Evolutionary conservation across 1,140 invertebrate genomes (phyloP), one percentile per base, ranked within the genome.

Genomic region (Venustaconcha ellipsiformis): DNA sequence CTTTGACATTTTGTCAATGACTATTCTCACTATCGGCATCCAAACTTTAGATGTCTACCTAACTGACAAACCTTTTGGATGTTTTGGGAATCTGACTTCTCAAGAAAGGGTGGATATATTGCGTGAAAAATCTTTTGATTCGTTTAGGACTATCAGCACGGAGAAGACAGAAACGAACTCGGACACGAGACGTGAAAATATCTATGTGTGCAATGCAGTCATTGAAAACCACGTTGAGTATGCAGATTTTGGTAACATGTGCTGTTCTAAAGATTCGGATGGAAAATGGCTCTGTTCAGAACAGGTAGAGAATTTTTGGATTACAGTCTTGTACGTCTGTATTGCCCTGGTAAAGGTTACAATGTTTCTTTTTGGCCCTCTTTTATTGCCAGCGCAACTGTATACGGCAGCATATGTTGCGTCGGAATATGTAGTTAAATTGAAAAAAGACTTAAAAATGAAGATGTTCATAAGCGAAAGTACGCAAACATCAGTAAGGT

Each of bases 1-100:
- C 72, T 88, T 88, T 75, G 86, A 88, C 69, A 81, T 89, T 18
- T 71, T 88, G 18, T 88, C 87, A 17, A 82, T 89, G 80, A 83
- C 84, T 57, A 88, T 88, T 26, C 71, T 89, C 18, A 85, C 83
- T 18, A 87, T 88, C 17, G 87, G 88, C 1, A 84, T 87, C 4
- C 81, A 86, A 63, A 64, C 67, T 14, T 72, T 83, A 2, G 58
- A 79, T 1, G 75, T 88, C 13, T 68, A 71, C 12, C 60, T 88
- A 14, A 57, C 62, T 20, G 87, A 89, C 74, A 62, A 55, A 14
- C 88, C 88, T 3, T 72, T 63, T 2, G 86, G 86, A 18, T 89
- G 88, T 76, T 84, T 89, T 67, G 59, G 74, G 14, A 79, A 81
- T 62, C 73, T 85, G 15, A 79, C 80, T 4, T 66, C 80, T 6